Evolutionary conservation across 2,888 invertebrate species (phyloP).

Genomic region (Vesta saturnalis): DNA sequence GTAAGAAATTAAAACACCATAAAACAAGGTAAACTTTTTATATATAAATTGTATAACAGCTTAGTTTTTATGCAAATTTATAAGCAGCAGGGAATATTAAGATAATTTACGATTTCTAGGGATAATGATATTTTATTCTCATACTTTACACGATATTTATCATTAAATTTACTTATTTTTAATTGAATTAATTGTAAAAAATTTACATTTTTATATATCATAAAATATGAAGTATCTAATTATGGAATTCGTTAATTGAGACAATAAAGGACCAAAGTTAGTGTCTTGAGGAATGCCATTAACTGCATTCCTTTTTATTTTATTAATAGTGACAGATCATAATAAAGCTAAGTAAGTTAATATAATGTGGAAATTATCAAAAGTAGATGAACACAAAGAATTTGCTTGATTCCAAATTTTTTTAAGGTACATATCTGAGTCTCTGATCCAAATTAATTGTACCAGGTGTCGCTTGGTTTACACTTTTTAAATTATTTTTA

Average conservation of each 20-base stretch:
- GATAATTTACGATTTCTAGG: conserved; percentile 2
- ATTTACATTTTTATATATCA: neutral
- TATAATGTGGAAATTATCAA: neutral
- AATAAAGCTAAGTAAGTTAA: neutral
- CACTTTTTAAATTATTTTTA: no score
- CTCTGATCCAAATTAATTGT: no score
- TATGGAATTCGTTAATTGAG: neutral
- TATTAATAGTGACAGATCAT: neutral
- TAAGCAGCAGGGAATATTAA: neutral
- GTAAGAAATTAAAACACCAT: conserved; percentile 4
- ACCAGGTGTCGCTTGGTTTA: no score
- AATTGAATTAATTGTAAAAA: conserved; percentile 7
- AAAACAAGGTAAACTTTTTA: neutral
- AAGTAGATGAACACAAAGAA: neutral
- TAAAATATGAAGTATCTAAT: neutral
- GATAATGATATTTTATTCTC: conserved; percentile 4
- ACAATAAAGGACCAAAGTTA: neutral
- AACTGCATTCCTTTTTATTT: neutral
- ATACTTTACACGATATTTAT: neutral
- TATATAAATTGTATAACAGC: neutral
- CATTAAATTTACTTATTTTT: conserved; percentile 6
- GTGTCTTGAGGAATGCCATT: neutral
- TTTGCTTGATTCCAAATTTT: neutral
- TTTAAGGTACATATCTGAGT: no score
- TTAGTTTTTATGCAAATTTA: conserved; percentile 14